Conservation (phyloP, 2,797 vertebrate genomes). For the Fratercula arctica region DNA sequence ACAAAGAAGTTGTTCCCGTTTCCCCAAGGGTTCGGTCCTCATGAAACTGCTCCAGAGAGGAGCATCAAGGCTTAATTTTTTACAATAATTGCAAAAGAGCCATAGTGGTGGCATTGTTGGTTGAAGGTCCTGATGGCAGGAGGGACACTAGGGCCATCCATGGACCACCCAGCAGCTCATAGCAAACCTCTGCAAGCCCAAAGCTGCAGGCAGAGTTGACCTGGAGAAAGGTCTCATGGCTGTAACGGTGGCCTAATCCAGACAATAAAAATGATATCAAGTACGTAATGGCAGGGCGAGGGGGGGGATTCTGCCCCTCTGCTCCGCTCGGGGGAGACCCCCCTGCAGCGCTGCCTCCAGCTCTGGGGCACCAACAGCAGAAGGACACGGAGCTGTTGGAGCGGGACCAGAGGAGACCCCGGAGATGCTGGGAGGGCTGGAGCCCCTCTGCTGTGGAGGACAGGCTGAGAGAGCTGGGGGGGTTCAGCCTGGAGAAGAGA, state of each 20-base stretch:
- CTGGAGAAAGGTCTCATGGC: background rate
- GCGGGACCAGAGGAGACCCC: no score
- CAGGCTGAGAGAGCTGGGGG: no score
- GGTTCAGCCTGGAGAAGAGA: background rate
- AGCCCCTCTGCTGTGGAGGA: no score
- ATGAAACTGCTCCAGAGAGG: rapidly evolving
- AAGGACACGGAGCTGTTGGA: no score
- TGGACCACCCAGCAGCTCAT: background rate
- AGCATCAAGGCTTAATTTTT: background rate
- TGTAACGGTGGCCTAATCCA: rapidly evolving
- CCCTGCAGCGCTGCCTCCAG: background rate
- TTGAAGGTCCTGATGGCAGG: rapidly evolving
- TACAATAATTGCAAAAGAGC: background rate
- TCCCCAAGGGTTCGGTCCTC: background rate
- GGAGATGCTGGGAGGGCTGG: no score
- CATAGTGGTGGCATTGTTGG: rapidly evolving
- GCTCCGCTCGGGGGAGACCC: background rate
- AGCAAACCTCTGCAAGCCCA: background rate
- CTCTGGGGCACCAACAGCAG: background rate
- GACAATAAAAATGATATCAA: background rate
- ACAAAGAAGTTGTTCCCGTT: background rate
- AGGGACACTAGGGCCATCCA: background rate
- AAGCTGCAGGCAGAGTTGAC: background rate
- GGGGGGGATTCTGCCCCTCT: rapidly evolving
- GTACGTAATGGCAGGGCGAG: rapidly evolving